Evolutionary conservation across 2,888 invertebrate species (phyloP).

Genomic region (Oligia fasciuncula): DNA sequence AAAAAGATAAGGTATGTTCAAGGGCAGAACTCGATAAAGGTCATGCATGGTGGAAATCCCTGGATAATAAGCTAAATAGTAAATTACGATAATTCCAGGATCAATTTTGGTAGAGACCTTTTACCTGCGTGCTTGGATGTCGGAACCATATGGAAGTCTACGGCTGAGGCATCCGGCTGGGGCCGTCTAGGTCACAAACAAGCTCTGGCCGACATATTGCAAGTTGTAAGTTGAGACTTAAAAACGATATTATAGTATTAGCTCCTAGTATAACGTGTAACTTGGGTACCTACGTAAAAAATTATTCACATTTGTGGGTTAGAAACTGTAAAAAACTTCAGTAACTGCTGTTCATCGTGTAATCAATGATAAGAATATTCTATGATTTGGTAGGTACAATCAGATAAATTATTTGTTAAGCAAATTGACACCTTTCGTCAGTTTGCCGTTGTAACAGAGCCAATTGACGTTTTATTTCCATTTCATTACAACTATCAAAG

Average conservation of each 20-base stretch:
- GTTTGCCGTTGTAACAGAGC: neutral
- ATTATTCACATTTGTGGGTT: neutral
- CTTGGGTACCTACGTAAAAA: neutral
- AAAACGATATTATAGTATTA: neutral
- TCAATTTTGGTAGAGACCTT: slow-evolving; percentile 52
- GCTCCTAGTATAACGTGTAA: neutral
- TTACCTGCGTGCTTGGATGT: slow-evolving; percentile 53
- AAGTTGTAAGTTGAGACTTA: slow-evolving; percentile 52
- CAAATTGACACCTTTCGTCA: neutral
- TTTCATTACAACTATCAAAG: neutral
- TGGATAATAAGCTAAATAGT: neutral
- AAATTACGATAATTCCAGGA: slow-evolving; percentile 40
- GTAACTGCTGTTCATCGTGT: neutral
- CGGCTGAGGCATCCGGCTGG: slow-evolving; percentile 55
- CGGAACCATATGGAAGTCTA: rapidly evolving
- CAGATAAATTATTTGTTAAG: neutral
- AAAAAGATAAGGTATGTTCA: neutral
- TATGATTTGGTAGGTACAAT: neutral
- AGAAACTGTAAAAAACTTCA: neutral
- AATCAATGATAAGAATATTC: neutral
- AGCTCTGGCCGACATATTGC: slow-evolving; percentile 50
- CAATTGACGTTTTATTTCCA: neutral
- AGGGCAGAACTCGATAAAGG: too few relatives aligned
- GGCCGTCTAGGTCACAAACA: slow-evolving; percentile 45
- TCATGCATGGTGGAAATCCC: neutral